Percentiles rank a stretch among this genome's conserved stretches.
Evolutionary conservation across 2,888 invertebrate genomes (phyloP).

Genomic region (Suillia variegata): DNA sequence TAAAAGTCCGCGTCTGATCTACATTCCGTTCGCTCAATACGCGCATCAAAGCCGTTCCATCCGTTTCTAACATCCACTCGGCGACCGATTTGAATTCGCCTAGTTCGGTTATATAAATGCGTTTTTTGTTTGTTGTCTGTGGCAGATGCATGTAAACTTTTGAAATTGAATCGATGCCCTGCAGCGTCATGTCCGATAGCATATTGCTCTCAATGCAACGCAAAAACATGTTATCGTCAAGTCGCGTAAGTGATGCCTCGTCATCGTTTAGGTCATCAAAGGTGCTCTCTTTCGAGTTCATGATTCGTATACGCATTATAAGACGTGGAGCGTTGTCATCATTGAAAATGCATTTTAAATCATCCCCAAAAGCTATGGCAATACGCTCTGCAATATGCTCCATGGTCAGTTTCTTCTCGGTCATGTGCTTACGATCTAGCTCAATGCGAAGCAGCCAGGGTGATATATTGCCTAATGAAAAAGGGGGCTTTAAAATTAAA

Average conservation of each 20-base stretch:
- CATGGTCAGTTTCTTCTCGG: slow-evolving; percentile 97
- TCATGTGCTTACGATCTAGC: slow-evolving; percentile 94
- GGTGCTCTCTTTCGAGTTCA: slow-evolving; percentile 72
- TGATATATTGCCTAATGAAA: slow-evolving; percentile 74
- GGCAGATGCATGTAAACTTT: slow-evolving; percentile 99
- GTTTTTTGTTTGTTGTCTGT: slow-evolving; percentile 92
- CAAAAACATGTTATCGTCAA: slow-evolving; percentile 96
- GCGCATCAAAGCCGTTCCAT: slow-evolving; percentile 95
- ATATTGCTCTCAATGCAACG: slow-evolving; percentile 97
- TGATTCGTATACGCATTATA: slow-evolving; percentile 91
- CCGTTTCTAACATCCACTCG: slow-evolving; percentile 97
- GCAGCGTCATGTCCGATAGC: slow-evolving; percentile 95
- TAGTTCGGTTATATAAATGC: slow-evolving; percentile 85
- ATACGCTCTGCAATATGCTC: slow-evolving; percentile 98
- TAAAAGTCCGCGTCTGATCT: slow-evolving; percentile 95
- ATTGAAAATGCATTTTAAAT: slow-evolving; percentile 96
- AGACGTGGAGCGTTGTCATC: slow-evolving; percentile 98
- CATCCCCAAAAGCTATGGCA: slow-evolving; percentile 95
- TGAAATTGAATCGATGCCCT: slow-evolving; percentile 92
- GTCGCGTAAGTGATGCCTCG: slow-evolving; percentile 30
- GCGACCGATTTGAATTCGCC: slow-evolving; percentile 96
- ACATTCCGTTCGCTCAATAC: slow-evolving; percentile 92
- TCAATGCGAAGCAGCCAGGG: slow-evolving; percentile 96
- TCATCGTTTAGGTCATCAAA: slow-evolving; percentile 63
- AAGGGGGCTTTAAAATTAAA: no score